phyloP scores from a whole-genome alignment of 2,113 vertebrate species.

The Neomonachus schauinslandi region DNA sequence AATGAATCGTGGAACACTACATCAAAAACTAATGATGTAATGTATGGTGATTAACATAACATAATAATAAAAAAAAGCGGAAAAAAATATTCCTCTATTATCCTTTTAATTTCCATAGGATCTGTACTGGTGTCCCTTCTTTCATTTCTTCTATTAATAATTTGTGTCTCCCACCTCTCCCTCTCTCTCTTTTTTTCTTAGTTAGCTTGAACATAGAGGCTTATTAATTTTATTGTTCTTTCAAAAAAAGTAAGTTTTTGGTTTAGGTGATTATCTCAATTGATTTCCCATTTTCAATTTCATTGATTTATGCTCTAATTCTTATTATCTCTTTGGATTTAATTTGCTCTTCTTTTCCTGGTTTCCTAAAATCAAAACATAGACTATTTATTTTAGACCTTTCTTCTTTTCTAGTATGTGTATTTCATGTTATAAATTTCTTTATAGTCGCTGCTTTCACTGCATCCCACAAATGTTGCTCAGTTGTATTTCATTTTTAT shows the following conservation, averaged over 20 bases:
- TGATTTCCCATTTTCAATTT: not conserved
- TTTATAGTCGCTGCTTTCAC: not conserved
- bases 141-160: not conserved
- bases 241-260: not conserved
- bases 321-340: not conserved
- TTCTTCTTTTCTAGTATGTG: not conserved
- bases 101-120: not conserved
- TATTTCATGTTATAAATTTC: not conserved
- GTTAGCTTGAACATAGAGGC: not conserved
- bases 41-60: no score
- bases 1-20: no score
- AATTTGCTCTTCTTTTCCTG: not conserved
- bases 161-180: not conserved
- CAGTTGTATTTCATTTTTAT: not conserved
- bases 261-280: not conserved
- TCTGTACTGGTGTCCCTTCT: not conserved
- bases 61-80: no score
- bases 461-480: not conserved
- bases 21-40: no score
- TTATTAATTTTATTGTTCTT: not conserved
- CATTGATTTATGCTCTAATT: not conserved
- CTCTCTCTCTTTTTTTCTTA: not conserved
- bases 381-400: not conserved
- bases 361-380: not conserved
- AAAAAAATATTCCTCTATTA: not conserved